A percentile compares a stretch with the other conserved stretches of the same genome.
Conservation (phyloP, 2,113 vertebrate genomes). For the Macaca nemestrina region DNA sequence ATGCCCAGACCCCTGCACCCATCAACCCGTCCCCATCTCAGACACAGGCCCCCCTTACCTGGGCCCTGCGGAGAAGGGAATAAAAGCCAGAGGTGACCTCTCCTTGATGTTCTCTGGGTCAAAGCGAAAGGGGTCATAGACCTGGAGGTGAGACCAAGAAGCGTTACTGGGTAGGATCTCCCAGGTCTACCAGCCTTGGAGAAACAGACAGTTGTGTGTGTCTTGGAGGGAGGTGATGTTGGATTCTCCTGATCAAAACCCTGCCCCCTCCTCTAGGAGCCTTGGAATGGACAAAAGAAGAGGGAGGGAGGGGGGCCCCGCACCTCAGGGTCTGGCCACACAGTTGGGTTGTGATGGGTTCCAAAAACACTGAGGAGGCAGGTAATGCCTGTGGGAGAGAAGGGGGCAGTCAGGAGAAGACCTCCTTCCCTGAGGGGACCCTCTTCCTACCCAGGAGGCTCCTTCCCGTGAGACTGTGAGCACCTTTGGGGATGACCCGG, state of each 20-base stretch:
- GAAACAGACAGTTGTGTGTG: not conserved
- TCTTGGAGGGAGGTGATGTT: not conserved
- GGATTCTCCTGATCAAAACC: not conserved
- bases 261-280: accelerated
- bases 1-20: not conserved
- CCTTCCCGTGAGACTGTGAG: accelerated
- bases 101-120: slow-evolving; percentile 74
- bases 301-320: too few relatives aligned
- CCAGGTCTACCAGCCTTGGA: not conserved
- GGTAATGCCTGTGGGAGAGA: slow-evolving; percentile 81
- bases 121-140: slow-evolving; percentile 90
- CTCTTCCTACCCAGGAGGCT: not conserved
- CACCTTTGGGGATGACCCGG: slow-evolving; percentile 88
- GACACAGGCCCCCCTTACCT: slow-evolving; percentile 81
- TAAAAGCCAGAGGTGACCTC: slow-evolving; percentile 84
- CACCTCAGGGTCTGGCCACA: slow-evolving; percentile 93
- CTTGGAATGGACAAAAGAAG: not conserved
- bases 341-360: slow-evolving; percentile 90
- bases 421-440: not conserved
- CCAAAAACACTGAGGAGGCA: slow-evolving; percentile 92
- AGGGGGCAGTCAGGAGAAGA: not conserved
- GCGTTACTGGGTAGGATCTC: not conserved
- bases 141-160: slow-evolving; percentile 77
- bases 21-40: not conserved
- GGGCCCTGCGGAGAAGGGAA: slow-evolving; percentile 92